A percentile compares a stretch with the other conserved stretches of the same genome.
These are phyloP conservation scores for Catotricha subobsoleta DNA, from an alignment of 2,888 invertebrate species.

Conservation along the genomic window DNA sequence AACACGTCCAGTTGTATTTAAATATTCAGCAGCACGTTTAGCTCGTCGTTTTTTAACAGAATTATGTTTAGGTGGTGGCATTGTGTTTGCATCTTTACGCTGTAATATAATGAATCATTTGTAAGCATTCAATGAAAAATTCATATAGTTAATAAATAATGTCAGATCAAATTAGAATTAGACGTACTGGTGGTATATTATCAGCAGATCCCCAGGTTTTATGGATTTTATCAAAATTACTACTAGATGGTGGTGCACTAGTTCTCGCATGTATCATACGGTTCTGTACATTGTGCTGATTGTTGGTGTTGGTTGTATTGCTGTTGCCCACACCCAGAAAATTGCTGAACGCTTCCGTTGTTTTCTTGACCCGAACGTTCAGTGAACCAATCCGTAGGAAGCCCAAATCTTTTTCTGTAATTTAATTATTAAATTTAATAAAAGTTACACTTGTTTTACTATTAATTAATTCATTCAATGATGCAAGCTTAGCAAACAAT, in stretches of 20 bases:
- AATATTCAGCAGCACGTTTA: conserved; percentile 32
- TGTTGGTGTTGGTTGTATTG: conserved; percentile 24
- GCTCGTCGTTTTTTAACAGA: conserved; percentile 50
- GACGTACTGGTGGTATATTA: conserved; percentile 49
- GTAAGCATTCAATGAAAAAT: too few species aligned
- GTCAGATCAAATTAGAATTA: neutral
- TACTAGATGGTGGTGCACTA: conserved; percentile 20
- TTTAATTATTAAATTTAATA: too few species aligned
- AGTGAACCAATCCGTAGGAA: conserved; percentile 82
- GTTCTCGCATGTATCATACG: conserved; percentile 17
- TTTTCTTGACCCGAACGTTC: conserved; percentile 82
- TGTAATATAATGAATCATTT: too few species aligned
- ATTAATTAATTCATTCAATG: too few species aligned
- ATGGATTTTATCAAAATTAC: conserved; percentile 47
- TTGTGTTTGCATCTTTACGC: conserved; percentile 19
- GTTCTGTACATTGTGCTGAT: conserved; percentile 26
- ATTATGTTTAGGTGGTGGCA: conserved; percentile 58
- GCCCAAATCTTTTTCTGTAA: conserved; percentile 67
- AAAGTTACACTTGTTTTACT: too few species aligned
- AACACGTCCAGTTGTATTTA: conserved; percentile 26
- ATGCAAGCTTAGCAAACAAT: too few species aligned
- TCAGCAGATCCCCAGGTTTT: conserved; percentile 85
- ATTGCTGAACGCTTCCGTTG: conserved; percentile 81
- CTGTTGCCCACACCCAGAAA: conserved; percentile 60
- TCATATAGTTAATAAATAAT: neutral